These are phyloP conservation scores for Cheilosia impressa DNA, from an alignment of 2,888 invertebrate species.

Conservation along the genomic window DNA sequence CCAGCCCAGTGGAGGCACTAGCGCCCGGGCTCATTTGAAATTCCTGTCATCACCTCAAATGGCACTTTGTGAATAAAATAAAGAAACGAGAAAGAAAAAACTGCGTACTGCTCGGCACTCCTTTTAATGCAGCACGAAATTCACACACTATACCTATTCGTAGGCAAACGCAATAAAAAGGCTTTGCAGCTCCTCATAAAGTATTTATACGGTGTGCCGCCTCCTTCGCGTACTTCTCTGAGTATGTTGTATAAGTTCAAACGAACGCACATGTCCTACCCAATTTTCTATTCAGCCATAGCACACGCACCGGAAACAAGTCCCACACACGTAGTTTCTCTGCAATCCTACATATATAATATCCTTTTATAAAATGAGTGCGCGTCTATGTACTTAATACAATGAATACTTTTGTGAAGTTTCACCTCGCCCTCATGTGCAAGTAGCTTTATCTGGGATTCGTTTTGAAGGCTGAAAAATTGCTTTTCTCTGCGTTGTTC, in stretches of 20 bases:
- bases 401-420: slow-evolving; percentile 48
- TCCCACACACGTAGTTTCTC: slow-evolving; percentile 50
- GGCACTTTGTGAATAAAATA: slow-evolving; percentile 48
- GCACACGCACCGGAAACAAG: slow-evolving; percentile 20
- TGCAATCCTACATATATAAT: slow-evolving; percentile 50
- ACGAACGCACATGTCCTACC: slow-evolving; percentile 44
- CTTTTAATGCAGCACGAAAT: slow-evolving; percentile 18
- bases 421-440: slow-evolving; percentile 13
- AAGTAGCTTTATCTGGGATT: slow-evolving; percentile 39
- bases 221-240: slow-evolving; percentile 31
- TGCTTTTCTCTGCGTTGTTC: neutral
- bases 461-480: slow-evolving; percentile 24
- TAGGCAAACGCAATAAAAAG: slow-evolving; percentile 54
- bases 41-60: slow-evolving; percentile 62
- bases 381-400: slow-evolving; percentile 9
- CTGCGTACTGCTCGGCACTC: slow-evolving; percentile 23
- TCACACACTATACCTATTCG: neutral
- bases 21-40: slow-evolving; percentile 43
- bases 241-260: slow-evolving; percentile 24
- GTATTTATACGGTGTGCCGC: slow-evolving; percentile 41
- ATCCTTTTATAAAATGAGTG: slow-evolving; percentile 51
- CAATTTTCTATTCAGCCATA: slow-evolving; percentile 43
- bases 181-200: slow-evolving; percentile 61
- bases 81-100: slow-evolving; percentile 11
- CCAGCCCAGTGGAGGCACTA: slow-evolving; percentile 2